Evolutionary conservation across 2,888 invertebrate genomes (phyloP), one percentile per base, ranked within the genome.

Genomic region (Cotesia congregata): DNA sequence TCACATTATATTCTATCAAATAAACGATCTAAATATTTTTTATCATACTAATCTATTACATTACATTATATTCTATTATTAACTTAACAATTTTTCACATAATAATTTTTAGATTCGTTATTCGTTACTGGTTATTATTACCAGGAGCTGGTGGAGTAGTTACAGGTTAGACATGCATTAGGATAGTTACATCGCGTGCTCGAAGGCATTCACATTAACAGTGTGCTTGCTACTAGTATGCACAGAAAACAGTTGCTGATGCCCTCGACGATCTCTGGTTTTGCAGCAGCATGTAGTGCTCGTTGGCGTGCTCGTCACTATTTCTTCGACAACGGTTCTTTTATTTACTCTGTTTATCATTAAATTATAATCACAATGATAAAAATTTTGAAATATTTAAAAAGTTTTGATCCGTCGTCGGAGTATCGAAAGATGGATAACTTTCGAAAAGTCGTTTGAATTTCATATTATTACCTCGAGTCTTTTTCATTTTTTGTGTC

Each of bases 141-240:
- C 41, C 65, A 40, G 41, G 59, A 73, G 38, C n/a, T 12, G 59
- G 12, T 50, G 41, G 67, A 65, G 65, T 50, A 62, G 62, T 62
- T 62, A 62, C 62, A 15, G 15, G 15, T 15, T 62, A 62, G 62
- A 20, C 20, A 62, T 20, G 15, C 15, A 17, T 15, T 15, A 15
- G 62, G 40, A 20, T 50, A n/a, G 67, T 67, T 17, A 59, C 67
- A 77, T 77, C 69, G 73, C 76, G 76, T 77, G 76, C 59, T 61
- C 38, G 50, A n/a, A 17, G 69, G 69, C 64, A 77, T 77, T 77
- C 65, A 74, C 64, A 30, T 30, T 30, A 30, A 30, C 30, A 30
- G 30, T 30, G 30, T 30, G 30, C 30, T 30, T 30, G 30, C 30
- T 30, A 30, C 30, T 30, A 30, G 30, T 30, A 30, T 30, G 30